Percentiles rank a stretch among this genome's conserved stretches.
Evolutionary conservation across 2,113 vertebrate genomes (phyloP).

Genomic region (Porphyrio hochstetteri): DNA sequence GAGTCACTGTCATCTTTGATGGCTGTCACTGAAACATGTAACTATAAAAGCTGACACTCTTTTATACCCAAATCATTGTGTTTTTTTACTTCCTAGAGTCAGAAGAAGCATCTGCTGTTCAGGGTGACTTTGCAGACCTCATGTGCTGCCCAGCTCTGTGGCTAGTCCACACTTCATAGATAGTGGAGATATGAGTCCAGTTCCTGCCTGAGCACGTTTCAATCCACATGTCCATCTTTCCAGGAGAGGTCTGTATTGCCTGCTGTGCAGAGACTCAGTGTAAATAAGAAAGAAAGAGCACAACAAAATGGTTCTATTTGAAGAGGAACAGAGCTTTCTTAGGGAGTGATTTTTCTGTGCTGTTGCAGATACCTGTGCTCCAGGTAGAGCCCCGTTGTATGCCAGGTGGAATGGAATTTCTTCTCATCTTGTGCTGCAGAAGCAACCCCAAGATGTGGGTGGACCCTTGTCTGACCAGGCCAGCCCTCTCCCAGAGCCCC

Average conservation of each 20-base stretch:
- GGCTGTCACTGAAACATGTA: background rate
- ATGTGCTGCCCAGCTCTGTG: background rate
- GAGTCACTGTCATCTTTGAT: background rate
- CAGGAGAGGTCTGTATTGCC: background rate
- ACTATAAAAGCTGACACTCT: background rate
- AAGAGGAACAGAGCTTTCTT: background rate
- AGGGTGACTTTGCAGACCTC: background rate
- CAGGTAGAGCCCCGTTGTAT: background rate
- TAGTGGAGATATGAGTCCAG: background rate
- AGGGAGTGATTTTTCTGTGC: background rate
- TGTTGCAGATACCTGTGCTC: background rate
- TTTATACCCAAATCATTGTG: background rate
- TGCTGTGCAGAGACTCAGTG: fast-evolving
- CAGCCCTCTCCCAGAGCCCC: background rate
- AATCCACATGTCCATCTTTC: background rate
- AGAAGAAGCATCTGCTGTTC: background rate
- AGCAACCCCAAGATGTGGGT: background rate
- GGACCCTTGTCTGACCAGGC: background rate
- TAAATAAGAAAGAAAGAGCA: fast-evolving
- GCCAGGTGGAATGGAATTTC: too few species aligned
- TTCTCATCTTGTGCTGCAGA: background rate
- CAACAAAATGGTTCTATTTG: background rate
- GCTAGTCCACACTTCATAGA: fast-evolving
- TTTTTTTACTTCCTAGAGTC: background rate
- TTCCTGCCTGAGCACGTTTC: background rate